phyloP scores from a whole-genome alignment of 2,113 vertebrate species.

The Carettochelys insculpta region DNA sequence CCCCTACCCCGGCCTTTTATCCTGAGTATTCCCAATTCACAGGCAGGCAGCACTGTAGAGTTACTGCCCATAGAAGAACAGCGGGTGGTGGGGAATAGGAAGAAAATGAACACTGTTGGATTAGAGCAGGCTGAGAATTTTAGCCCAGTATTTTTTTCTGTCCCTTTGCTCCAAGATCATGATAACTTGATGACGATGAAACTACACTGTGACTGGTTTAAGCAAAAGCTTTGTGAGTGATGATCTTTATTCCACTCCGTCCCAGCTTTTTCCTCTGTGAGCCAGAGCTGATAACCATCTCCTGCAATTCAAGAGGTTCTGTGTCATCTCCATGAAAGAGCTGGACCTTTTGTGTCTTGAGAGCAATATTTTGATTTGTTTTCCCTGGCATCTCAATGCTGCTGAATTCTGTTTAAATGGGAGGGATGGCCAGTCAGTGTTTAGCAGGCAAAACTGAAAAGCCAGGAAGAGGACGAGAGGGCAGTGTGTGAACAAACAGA shows the following conservation, averaged over 20 bases:
- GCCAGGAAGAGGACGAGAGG: slow-evolving; percentile 21
- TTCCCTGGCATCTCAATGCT: slow-evolving; percentile 46
- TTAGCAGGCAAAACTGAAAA: not conserved
- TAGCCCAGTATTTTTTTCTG: not conserved
- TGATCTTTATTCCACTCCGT: slow-evolving; percentile 45
- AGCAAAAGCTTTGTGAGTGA: slow-evolving; percentile 38
- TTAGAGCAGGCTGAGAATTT: slow-evolving; percentile 20
- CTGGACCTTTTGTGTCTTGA: slow-evolving; percentile 53
- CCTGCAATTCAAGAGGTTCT: slow-evolving; percentile 66
- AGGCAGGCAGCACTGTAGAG: not conserved
- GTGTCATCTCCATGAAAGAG: slow-evolving; percentile 61
- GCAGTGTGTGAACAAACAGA: not conserved
- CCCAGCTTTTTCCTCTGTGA: slow-evolving; percentile 30
- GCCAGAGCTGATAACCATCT: slow-evolving; percentile 50
- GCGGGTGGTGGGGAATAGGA: not conserved
- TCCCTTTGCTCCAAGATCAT: not conserved
- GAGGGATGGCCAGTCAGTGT: slow-evolving; percentile 15
- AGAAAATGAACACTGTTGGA: not conserved
- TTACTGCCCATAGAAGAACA: not conserved
- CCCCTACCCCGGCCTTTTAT: not conserved
- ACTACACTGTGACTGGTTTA: slow-evolving; percentile 10
- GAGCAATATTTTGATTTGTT: slow-evolving; percentile 56
- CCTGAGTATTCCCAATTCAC: not conserved
- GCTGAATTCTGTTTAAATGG: slow-evolving; percentile 46
- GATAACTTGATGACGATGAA: not conserved